Conservation (phyloP, 2,797 vertebrate genomes). For the Hippopotamyrus pictus region DNA sequence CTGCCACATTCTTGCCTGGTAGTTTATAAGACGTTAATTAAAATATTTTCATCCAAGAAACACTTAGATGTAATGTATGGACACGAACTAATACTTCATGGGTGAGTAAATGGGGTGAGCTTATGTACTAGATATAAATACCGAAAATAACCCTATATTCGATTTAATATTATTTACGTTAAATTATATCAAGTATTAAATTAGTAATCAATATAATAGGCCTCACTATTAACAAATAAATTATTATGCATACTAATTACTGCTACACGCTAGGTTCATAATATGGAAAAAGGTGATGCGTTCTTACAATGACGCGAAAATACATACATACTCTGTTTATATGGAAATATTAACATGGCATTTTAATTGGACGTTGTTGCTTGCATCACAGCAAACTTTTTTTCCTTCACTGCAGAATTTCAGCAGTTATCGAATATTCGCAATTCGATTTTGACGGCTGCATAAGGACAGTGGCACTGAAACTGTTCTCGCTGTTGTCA, state of each 20-base stretch:
- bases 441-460: constrained; percentile 7
- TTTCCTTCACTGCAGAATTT: background rate
- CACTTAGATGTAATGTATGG: constrained; percentile 23
- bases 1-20: constrained; percentile 39
- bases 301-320: background rate
- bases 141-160: background rate
- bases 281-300: background rate
- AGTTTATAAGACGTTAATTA: constrained; percentile 31
- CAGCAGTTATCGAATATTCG: background rate
- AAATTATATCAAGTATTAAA: background rate
- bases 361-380: background rate
- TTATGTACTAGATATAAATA: background rate
- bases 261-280: background rate
- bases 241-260: background rate
- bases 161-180: background rate
- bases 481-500: constrained; percentile 7
- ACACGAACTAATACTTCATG: constrained; percentile 10
- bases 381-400: background rate
- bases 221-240: background rate
- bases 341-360: background rate
- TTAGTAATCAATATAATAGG: background rate
- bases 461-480: background rate
- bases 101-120: background rate
- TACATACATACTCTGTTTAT: background rate
- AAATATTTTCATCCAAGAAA: constrained; percentile 38